phyloP scores from a whole-genome alignment of 2,113 vertebrate genomes.

The Prunella himalayana region DNA sequence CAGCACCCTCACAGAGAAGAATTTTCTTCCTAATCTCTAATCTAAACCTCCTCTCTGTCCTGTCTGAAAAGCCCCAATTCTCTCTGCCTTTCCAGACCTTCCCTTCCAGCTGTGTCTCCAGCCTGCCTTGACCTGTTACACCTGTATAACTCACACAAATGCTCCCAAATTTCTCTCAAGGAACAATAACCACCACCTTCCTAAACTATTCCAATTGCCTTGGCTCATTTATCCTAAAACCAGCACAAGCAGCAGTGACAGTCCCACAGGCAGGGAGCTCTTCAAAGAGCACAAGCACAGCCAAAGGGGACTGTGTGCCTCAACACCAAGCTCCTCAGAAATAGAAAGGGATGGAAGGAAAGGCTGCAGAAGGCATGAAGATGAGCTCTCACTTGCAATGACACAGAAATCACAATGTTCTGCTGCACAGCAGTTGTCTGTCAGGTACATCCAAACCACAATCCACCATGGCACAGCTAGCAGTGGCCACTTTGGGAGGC shows the following conservation, averaged over 20 bases:
- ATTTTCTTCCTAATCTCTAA: neutral
- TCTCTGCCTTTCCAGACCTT: neutral
- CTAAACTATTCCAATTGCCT: neutral
- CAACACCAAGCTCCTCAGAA: neutral
- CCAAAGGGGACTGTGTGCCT: neutral
- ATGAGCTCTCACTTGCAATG: neutral
- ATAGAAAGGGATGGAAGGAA: neutral
- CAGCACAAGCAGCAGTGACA: neutral
- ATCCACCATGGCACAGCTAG: neutral
- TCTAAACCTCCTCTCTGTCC: neutral
- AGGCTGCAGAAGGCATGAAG: neutral
- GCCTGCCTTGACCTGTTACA: neutral
- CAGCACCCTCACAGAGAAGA: too few relatives aligned
- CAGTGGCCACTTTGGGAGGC: neutral
- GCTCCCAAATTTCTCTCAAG: fast-evolving
- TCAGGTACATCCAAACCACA: neutral
- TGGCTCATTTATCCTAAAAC: neutral
- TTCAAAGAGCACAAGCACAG: neutral
- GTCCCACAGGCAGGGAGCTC: neutral
- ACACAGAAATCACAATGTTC: neutral
- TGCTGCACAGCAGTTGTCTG: neutral
- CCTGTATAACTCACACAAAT: fast-evolving
- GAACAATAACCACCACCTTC: neutral
- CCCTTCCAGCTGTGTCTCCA: neutral
- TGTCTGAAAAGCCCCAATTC: neutral